A percentile compares a stretch with the other conserved stretches of the same genome.
Conservation (phyloP, 1,140 invertebrate genomes). For the Nylanderia fulva region DNA sequence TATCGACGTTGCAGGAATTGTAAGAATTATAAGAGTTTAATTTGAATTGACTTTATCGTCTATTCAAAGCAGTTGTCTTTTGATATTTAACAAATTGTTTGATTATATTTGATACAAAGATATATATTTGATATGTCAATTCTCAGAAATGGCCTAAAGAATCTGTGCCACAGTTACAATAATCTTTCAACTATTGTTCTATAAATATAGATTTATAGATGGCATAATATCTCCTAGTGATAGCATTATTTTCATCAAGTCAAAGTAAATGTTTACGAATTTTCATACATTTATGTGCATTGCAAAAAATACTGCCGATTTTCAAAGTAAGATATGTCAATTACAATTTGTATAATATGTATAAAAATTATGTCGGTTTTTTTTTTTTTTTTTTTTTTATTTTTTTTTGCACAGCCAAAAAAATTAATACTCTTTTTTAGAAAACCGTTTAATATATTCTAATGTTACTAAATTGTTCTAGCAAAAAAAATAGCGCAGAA, state of each 20-base stretch:
- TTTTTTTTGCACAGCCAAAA: conserved; percentile 25
- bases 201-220: too few relatives aligned
- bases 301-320: conserved; percentile 33
- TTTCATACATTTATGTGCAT: conserved; percentile 32
- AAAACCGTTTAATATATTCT: neutral
- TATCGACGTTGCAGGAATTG: conserved; percentile 78
- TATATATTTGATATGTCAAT: conserved; percentile 24
- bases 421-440: neutral
- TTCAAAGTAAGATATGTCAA: conserved; percentile 3
- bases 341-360: neutral
- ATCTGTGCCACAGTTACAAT: neutral
- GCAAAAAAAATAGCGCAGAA: neutral
- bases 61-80: neutral
- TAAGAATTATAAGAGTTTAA: conserved; percentile 59
- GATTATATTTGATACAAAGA: conserved; percentile 12
- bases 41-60: neutral
- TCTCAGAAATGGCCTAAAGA: neutral
- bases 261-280: neutral
- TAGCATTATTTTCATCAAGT: conserved; percentile 22
- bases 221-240: neutral
- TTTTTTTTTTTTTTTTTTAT: conserved; percentile 59
- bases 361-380: neutral
- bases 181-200: conserved; percentile 47
- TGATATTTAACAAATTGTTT: conserved; percentile 5
- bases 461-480: neutral